Conservation (phyloP, 2,797 vertebrate species). For the Coendou prehensilis region DNA sequence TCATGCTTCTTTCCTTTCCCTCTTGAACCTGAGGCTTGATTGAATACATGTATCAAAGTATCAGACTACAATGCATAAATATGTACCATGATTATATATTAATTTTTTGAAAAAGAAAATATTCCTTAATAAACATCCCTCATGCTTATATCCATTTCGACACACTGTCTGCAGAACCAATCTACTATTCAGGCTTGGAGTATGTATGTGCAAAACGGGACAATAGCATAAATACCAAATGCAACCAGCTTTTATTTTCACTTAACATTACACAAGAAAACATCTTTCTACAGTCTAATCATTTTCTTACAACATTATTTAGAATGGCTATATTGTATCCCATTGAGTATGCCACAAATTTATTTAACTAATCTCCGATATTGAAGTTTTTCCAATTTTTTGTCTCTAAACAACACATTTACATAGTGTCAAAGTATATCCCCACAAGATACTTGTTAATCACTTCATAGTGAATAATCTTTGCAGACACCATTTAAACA, state of each 20-base stretch:
- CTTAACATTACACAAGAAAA: not conserved
- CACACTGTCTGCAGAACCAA: not conserved
- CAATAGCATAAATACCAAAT: not conserved
- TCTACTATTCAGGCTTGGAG: not conserved
- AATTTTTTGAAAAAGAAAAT: not conserved
- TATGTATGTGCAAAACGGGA: not conserved
- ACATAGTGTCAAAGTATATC: not conserved
- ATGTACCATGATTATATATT: not conserved
- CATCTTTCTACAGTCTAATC: not conserved
- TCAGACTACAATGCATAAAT: not conserved
- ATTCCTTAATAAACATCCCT: not conserved
- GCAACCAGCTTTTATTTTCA: not conserved
- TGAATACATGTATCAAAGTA: not conserved
- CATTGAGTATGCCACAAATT: not conserved
- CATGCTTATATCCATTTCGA: not conserved
- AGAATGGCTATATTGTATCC: not conserved
- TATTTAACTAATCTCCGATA: not conserved
- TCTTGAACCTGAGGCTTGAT: constrained; percentile 1
- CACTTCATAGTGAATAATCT: constrained; percentile 1
- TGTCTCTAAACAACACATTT: constrained; percentile 17
- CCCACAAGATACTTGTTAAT: not conserved
- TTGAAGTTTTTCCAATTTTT: not conserved
- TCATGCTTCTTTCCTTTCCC: not conserved
- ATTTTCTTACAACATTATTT: constrained; percentile 14
- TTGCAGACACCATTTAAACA: not conserved